Conservation (phyloP, 64 coral and sea anemone species). For the Porites lutea region DNA sequence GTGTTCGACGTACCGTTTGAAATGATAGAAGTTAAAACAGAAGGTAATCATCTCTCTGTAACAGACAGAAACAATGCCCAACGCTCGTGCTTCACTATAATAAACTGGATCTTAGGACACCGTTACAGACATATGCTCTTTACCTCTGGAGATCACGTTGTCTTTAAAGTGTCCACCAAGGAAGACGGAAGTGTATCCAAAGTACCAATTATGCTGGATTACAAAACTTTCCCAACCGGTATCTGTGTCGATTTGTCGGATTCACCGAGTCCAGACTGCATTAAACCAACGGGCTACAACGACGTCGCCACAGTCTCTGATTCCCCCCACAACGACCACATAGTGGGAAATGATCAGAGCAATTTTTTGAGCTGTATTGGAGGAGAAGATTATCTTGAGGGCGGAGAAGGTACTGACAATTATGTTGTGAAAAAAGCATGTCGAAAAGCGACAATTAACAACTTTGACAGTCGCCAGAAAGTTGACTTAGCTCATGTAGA, state of each 20-base stretch:
- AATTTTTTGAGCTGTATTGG: slow-evolving; percentile 49
- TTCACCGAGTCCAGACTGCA: not conserved
- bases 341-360: slow-evolving; percentile 37
- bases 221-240: not conserved
- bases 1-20: slow-evolving; percentile 30
- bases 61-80: not conserved
- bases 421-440: slow-evolving; percentile 41
- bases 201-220: slow-evolving; percentile 41
- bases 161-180: not conserved
- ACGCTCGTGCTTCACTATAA: slow-evolving; percentile 31
- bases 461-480: slow-evolving; percentile 12
- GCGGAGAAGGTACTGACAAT: slow-evolving; percentile 31
- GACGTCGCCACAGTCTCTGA: slow-evolving; percentile 41
- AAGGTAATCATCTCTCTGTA: slow-evolving; percentile 7
- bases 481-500: slow-evolving; percentile 5
- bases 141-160: slow-evolving; percentile 32
- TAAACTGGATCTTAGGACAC: slow-evolving; percentile 12
- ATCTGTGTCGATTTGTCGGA: slow-evolving; percentile 23
- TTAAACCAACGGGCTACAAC: not conserved
- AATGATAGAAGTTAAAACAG: not conserved
- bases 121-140: slow-evolving; percentile 9
- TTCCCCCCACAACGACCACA: slow-evolving; percentile 29
- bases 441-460: not conserved
- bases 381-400: slow-evolving; percentile 21
- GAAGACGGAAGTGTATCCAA: not conserved